Conservation (phyloP, 30 jellyfish, hydroid and myxozoan species). For the Turritopsis rubra region DNA sequence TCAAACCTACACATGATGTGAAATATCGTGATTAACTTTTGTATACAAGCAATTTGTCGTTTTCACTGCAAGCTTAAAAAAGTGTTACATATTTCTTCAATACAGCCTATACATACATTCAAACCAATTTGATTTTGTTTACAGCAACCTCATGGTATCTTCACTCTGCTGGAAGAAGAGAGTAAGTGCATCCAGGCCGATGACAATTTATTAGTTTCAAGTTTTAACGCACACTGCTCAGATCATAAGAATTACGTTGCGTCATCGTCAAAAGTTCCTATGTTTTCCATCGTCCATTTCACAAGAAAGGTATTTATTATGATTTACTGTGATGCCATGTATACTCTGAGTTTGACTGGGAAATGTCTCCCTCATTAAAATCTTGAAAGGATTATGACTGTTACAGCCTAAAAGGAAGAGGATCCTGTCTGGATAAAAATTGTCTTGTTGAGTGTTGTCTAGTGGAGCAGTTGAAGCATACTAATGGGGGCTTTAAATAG, state of each 20-base stretch:
- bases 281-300: constrained; percentile 59
- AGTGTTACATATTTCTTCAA: background rate
- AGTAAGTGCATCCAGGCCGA: constrained; percentile 85
- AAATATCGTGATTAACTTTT: too few relatives aligned
- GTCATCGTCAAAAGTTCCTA: constrained; percentile 45
- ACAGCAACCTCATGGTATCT: constrained; percentile 75
- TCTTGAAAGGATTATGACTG: too few relatives aligned
- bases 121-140: background rate
- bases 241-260: constrained; percentile 41
- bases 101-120: background rate
- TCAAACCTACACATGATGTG: too few relatives aligned
- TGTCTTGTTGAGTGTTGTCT: background rate
- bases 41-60: too few relatives aligned
- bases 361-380: too few relatives aligned
- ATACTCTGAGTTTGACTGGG: too few relatives aligned
- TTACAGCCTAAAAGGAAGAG: too few relatives aligned
- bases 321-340: too few relatives aligned
- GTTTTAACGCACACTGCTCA: constrained; percentile 72
- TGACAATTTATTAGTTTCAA: constrained; percentile 62
- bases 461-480: too few relatives aligned
- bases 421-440: background rate
- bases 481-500: too few relatives aligned
- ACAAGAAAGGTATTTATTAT: constrained; percentile 48
- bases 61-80: background rate
- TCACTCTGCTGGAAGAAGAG: constrained; percentile 81